Conservation (phyloP, 2,113 vertebrate genomes). For the Mobula birostris region DNA sequence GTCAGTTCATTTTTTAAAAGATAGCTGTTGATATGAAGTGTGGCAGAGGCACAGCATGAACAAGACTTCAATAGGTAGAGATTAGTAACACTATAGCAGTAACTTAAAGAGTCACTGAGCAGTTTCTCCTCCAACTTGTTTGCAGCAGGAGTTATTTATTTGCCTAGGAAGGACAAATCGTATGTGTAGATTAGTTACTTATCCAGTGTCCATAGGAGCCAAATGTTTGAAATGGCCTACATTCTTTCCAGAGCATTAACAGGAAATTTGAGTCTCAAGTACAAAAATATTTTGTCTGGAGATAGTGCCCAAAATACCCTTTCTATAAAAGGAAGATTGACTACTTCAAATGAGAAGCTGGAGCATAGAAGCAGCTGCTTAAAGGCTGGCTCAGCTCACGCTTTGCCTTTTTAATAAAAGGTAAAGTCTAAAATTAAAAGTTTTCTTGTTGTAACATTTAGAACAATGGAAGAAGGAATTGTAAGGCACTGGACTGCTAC, state of each 20-base stretch:
- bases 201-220: neutral
- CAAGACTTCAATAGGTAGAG: neutral
- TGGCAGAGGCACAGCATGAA: neutral
- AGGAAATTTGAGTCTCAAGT: neutral
- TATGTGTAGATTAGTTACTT: neutral
- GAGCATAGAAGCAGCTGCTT: neutral
- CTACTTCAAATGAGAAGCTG: constrained; percentile 5
- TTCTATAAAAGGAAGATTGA: constrained; percentile 23
- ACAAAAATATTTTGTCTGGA: neutral
- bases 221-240: constrained; percentile 23
- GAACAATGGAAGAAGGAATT: constrained; percentile 60
- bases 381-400: neutral
- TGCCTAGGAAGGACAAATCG: neutral
- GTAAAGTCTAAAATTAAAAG: neutral
- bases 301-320: constrained; percentile 12
- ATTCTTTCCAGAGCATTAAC: constrained; percentile 32
- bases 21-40: neutral
- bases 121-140: neutral
- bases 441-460: neutral
- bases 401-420: neutral
- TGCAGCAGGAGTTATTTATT: neutral
- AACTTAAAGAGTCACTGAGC: neutral
- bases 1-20: neutral
- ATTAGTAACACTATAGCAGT: neutral
- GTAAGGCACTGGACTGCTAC: constrained; percentile 63